Percentiles rank a stretch among this genome's conserved stretches.
Conservation (phyloP, 2,888 invertebrate species). For the Apotomis turbidana region DNA sequence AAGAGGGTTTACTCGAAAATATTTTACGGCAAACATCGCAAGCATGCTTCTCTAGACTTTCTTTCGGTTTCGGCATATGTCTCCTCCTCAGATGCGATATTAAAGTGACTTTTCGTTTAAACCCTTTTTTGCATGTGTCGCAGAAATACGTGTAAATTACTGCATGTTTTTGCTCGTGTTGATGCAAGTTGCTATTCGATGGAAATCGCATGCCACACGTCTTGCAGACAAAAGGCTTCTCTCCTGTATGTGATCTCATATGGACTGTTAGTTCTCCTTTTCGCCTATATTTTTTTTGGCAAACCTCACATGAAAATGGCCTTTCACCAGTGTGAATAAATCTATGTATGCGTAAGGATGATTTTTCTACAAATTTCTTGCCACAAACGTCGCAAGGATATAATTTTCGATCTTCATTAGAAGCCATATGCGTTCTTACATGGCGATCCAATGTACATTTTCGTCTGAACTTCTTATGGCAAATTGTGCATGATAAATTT, state of each 20-base stretch:
- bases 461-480: background rate
- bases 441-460: slow-evolving; percentile 2
- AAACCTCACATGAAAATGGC: slow-evolving; percentile 7
- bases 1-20: background rate
- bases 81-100: background rate
- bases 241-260: slow-evolving; percentile 14
- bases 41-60: background rate
- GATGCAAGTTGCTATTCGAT: background rate
- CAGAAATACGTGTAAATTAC: background rate
- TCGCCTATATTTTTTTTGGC: background rate
- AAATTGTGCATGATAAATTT: slow-evolving; percentile 1
- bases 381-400: slow-evolving; percentile 3
- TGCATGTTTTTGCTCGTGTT: background rate
- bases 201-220: background rate
- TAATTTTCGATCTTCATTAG: background rate
- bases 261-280: slow-evolving; percentile 3
- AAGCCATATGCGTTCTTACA: background rate
- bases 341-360: background rate
- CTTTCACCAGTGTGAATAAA: slow-evolving; percentile 5
- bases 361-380: background rate
- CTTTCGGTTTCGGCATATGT: background rate
- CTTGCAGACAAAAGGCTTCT: slow-evolving; percentile 3
- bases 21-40: background rate
- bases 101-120: background rate
- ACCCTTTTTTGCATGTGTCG: background rate